These are phyloP conservation scores for Sparus aurata DNA, from an alignment of 2,797 vertebrate species.

Conservation along the genomic window DNA sequence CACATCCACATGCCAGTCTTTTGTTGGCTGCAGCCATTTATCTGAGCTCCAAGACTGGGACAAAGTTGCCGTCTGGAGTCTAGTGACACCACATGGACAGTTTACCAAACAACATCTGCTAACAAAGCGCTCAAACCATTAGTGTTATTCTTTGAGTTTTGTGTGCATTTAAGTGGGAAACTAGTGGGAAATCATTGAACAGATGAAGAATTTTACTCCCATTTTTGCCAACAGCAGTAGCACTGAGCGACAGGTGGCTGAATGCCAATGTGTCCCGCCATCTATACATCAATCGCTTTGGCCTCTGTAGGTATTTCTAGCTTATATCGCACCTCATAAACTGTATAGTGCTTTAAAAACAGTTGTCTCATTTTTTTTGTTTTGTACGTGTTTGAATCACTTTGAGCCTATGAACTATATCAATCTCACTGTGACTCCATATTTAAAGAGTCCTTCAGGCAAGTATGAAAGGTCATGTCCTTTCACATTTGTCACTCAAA, in stretches of 20 bases:
- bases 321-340: slow-evolving; percentile 23
- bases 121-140: background rate
- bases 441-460: slow-evolving; percentile 31
- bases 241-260: slow-evolving; percentile 21
- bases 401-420: slow-evolving; percentile 4
- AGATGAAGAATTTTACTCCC: background rate
- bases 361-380: background rate
- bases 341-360: slow-evolving; percentile 3
- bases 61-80: slow-evolving; percentile 34
- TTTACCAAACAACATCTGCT: slow-evolving; percentile 29
- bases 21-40: slow-evolving; percentile 52
- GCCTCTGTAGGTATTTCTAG: slow-evolving; percentile 47
- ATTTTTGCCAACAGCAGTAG: slow-evolving; percentile 1
- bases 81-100: slow-evolving; percentile 69
- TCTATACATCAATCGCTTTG: slow-evolving; percentile 42
- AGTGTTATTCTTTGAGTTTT: background rate
- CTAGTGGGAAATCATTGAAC: background rate
- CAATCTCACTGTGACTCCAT: slow-evolving; percentile 20
- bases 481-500: slow-evolving; percentile 7
- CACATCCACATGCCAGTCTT: slow-evolving; percentile 54
- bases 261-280: slow-evolving; percentile 30
- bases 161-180: background rate
- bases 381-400: slow-evolving; percentile 4
- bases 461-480: slow-evolving; percentile 23
- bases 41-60: background rate